Percentiles rank a stretch among this genome's conserved stretches.
These are phyloP conservation scores for Rhegmatorhina hoffmannsi DNA, from an alignment of 2,113 vertebrate genomes.

Conservation along the genomic window DNA sequence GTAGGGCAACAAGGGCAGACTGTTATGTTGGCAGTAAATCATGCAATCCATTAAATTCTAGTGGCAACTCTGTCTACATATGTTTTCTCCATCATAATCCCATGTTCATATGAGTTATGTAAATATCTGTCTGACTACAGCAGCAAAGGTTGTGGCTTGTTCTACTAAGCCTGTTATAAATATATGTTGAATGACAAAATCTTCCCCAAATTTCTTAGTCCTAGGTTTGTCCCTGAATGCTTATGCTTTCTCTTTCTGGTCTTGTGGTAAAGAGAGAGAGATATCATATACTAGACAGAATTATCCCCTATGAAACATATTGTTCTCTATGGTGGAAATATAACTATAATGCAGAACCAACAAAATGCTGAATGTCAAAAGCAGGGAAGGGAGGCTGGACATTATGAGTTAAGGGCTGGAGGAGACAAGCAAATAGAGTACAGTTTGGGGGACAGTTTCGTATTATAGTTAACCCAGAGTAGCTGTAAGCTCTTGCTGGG, in stretches of 20 bases:
- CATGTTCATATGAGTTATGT: not conserved
- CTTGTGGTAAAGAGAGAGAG: not conserved
- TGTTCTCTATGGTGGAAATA: not conserved
- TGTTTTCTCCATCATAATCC: not conserved
- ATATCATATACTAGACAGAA: not conserved
- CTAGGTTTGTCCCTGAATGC: not conserved
- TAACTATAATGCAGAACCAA: not conserved
- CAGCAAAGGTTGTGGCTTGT: not conserved
- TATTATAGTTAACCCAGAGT: not conserved
- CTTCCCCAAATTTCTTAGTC: not conserved
- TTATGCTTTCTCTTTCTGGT: not conserved
- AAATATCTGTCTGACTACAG: not conserved
- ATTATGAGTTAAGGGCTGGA: not conserved
- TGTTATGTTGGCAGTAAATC: not conserved
- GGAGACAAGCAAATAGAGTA: not conserved
- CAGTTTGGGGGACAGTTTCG: not conserved
- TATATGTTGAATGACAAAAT: not conserved
- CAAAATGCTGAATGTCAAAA: accelerated
- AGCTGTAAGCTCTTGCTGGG: not conserved
- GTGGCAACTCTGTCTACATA: not conserved
- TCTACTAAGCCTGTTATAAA: not conserved
- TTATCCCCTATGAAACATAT: not conserved
- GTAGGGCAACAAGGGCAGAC: not conserved
- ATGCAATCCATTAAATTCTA: not conserved
- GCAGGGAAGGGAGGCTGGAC: not conserved